Evolutionary conservation across 2,113 vertebrate genomes (phyloP).

Genomic region (Gobius niger): DNA sequence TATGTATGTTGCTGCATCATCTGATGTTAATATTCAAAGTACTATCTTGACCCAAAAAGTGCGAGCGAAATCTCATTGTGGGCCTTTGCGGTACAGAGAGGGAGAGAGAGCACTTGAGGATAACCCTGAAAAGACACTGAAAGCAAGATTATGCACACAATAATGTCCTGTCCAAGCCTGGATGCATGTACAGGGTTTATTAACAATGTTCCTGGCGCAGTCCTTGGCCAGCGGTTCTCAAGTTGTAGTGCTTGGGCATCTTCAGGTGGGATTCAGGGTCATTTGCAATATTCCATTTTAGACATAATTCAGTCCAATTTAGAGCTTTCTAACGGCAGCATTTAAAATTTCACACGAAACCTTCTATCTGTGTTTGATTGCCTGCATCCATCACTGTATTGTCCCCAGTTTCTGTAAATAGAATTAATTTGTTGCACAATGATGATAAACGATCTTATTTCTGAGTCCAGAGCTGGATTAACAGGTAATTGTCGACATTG

Average conservation of each 20-base stretch:
- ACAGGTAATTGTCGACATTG: neutral
- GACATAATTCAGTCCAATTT: too few relatives aligned
- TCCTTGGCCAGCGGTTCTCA: too few relatives aligned
- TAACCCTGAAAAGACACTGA: constrained; percentile 35
- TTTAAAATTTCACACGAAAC: too few relatives aligned
- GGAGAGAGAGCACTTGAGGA: constrained; percentile 25
- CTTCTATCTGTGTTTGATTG: neutral
- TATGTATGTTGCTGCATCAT: constrained; percentile 22
- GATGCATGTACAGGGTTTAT: too few relatives aligned
- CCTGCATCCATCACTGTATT: neutral
- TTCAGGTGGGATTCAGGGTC: too few relatives aligned
- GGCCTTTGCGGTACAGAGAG: constrained; percentile 11
- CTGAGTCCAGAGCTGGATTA: neutral
- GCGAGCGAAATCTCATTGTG: constrained; percentile 25
- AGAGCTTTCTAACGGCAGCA: too few relatives aligned
- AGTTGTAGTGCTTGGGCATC: too few relatives aligned
- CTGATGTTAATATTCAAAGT: constrained; percentile 31
- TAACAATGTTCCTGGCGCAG: too few relatives aligned
- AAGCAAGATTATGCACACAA: neutral
- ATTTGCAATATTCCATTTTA: too few relatives aligned
- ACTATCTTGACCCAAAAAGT: constrained; percentile 5
- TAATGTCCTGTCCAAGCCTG: too few relatives aligned
- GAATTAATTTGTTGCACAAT: constrained; percentile 4
- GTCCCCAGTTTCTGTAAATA: neutral
- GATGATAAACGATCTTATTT: constrained; percentile 1